Percentiles rank a stretch among this genome's conserved stretches.
phyloP scores from a whole-genome alignment of 1,140 invertebrate genomes.

The Cotesia chilonis region DNA sequence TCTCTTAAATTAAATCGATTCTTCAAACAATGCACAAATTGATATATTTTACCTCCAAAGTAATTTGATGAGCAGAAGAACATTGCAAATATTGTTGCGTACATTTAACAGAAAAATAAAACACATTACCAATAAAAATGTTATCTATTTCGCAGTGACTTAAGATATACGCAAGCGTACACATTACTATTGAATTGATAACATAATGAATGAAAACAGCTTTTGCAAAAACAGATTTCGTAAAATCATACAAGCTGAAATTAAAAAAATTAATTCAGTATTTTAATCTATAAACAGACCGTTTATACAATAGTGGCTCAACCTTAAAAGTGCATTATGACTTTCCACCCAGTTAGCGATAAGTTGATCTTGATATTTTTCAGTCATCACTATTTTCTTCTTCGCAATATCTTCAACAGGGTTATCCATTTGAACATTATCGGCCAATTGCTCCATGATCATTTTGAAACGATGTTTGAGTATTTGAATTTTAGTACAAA shows the following conservation, averaged over 20 bases:
- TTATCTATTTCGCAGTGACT: background rate
- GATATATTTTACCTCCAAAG: background rate
- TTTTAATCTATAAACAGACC: background rate
- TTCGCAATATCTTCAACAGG: background rate
- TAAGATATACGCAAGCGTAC: slow-evolving; percentile 2
- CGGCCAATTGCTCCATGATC: background rate
- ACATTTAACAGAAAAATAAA: background rate
- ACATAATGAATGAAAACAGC: slow-evolving; percentile 11
- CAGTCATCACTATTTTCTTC: background rate
- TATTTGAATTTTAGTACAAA: slow-evolving; percentile 12
- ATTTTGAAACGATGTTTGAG: slow-evolving; percentile 8
- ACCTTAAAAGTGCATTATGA: background rate
- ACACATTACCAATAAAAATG: background rate
- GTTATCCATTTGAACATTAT: background rate
- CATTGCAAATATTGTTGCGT: slow-evolving; percentile 6
- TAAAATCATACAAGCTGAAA: background rate
- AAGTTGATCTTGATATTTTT: background rate
- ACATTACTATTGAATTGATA: background rate
- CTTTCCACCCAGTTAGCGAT: background rate
- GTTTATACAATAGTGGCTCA: background rate
- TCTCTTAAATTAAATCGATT: too few species aligned
- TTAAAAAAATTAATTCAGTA: background rate
- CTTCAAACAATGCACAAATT: background rate
- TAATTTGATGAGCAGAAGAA: slow-evolving; percentile 5
- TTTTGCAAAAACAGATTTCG: background rate